phyloP scores from a whole-genome alignment of 2,888 invertebrate genomes.

The Agrotis exclamationis region DNA sequence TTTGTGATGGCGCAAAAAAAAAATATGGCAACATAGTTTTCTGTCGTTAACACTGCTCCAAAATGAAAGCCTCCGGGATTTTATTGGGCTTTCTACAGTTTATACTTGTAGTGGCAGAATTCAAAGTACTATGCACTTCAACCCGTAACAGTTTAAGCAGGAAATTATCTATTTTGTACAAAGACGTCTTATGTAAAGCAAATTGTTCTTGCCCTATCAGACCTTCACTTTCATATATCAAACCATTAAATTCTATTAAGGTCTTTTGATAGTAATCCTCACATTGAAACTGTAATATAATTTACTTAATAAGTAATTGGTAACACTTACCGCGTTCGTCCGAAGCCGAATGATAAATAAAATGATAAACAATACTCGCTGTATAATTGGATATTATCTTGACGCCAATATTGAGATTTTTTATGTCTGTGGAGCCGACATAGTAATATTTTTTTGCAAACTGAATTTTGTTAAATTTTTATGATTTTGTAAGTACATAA shows the following conservation, averaged over 20 bases:
- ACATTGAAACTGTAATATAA: conserved; percentile 47
- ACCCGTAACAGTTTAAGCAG: neutral
- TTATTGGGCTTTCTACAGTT: neutral
- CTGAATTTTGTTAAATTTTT: neutral
- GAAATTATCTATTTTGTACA: neutral
- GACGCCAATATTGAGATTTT: conserved; percentile 44
- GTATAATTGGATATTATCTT: conserved; percentile 48
- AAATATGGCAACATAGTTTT: neutral
- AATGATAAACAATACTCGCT: conserved; percentile 53
- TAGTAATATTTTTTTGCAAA: neutral
- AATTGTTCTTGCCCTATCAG: conserved; percentile 8
- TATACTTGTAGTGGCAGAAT: conserved; percentile 4
- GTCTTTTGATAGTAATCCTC: conserved; percentile 26
- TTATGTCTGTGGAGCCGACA: conserved; percentile 51
- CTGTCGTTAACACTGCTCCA: neutral
- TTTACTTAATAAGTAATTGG: conserved; percentile 51
- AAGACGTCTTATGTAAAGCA: neutral
- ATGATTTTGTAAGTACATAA: neutral
- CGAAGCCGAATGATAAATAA: conserved; percentile 62
- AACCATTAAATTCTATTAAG: conserved; percentile 32
- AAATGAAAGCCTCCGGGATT: neutral
- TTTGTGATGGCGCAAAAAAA: neutral
- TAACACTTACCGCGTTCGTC: conserved; percentile 61
- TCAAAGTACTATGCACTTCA: neutral
- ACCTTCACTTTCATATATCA: conserved; percentile 16